Base-by-base conservation (phyloP, 2,888 invertebrate species). In the Caenorhabditis virilis region DNA sequence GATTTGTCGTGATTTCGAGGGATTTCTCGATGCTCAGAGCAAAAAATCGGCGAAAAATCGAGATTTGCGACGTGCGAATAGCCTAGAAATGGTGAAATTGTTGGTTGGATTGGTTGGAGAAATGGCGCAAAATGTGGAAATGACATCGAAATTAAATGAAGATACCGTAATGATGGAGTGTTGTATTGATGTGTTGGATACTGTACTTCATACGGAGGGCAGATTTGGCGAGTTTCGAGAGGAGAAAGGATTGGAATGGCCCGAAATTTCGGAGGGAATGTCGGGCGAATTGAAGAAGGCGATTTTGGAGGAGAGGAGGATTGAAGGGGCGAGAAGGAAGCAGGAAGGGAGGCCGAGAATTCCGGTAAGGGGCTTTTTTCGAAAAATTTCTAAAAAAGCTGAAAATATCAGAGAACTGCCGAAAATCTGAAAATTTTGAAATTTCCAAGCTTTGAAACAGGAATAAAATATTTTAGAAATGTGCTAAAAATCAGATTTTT, bases 171-270 rank as follows among this genome's bases (percentile, higher is more conserved):
- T 33, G 0, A 45, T 57, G 15, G 42, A 36, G 20, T 16, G 38
- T 1, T 23, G 47, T 23, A 36, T 62, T 9, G 62, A 62, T 46
- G 49, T 62, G 11, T 39, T 62, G 30, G 62, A 62, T 41, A 15
- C 56, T 25, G 54, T 61, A 49, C 52, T 63, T 2, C 57, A 63
- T 33, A 26, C 57, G 7, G 63, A 63, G 50, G 35, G 55, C 2
- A 23, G 23, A 23, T 58, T 63, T 26, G 23, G 39, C 4, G 58
- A 58, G 22, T 62, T 30, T 13, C 62, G 63, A 2, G 22, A 33
- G 1, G 0, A 20, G 6, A 45, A 39, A 33, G 27, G 35, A 0
- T 25, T 23, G 2, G 26, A 46, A 25, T 55, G 46, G 41, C 54
- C 60, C 2, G 51, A 39, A 15, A 2, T 20, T 1, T 47, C 38